These are phyloP conservation scores for Ctenopoma kingsleyae DNA, from an alignment of 2,797 vertebrate species.

Conservation along the genomic window DNA sequence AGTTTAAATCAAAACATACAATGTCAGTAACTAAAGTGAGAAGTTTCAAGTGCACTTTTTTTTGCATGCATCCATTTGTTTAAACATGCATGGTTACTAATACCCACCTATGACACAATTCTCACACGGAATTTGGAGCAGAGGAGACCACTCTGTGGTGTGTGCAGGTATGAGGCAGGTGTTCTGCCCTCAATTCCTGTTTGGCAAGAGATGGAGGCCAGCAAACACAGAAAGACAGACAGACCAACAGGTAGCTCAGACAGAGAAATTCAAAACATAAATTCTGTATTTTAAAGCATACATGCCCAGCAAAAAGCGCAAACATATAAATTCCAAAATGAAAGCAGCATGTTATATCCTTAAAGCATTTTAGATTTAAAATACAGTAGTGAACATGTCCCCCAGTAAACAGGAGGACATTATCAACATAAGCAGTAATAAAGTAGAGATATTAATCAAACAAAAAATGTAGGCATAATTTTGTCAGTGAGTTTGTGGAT, in stretches of 20 bases:
- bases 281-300: conserved; percentile 21
- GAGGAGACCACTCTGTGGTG: conserved; percentile 50
- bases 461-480: background rate
- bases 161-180: conserved; percentile 59
- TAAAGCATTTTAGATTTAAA: background rate
- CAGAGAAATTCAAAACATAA: conserved; percentile 39
- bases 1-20: conserved; percentile 31
- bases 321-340: conserved; percentile 12
- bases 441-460: background rate
- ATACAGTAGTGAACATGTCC: background rate
- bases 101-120: conserved; percentile 72
- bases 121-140: conserved; percentile 56
- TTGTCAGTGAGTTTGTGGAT: too few species aligned
- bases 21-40: conserved; percentile 11
- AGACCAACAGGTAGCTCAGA: conserved; percentile 64
- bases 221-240: conserved; percentile 63
- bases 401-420: background rate
- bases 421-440: background rate
- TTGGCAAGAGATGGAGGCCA: conserved; percentile 57
- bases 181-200: conserved; percentile 64
- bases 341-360: conserved; percentile 1
- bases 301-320: conserved; percentile 42
- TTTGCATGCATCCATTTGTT: conserved; percentile 18
- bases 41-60: conserved; percentile 2
- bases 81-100: conserved; percentile 49